Percentiles rank a stretch among this genome's conserved stretches.
Conservation (phyloP, 1,140 invertebrate species). For the Pygmarrhopalites habei region DNA sequence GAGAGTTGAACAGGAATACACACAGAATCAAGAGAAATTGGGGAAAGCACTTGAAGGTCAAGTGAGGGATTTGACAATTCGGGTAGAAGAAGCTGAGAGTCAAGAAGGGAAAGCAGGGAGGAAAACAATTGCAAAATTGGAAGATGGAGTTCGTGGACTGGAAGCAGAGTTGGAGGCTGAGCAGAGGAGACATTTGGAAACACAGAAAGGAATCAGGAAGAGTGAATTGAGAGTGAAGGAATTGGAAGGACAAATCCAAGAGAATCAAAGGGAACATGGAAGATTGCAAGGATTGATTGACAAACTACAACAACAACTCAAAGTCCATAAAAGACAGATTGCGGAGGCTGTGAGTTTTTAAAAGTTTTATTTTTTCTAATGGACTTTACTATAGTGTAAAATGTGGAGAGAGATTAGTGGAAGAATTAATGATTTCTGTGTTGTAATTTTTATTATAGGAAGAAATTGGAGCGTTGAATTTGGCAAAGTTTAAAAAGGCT, state of each 20-base stretch:
- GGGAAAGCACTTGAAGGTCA: constrained; percentile 93
- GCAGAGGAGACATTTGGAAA: constrained; percentile 93
- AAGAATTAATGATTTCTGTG: no score
- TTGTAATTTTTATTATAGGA: constrained; percentile 52
- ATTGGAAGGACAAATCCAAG: constrained; percentile 92
- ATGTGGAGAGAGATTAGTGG: no score
- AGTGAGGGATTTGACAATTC: constrained; percentile 88
- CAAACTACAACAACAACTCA: constrained; percentile 98
- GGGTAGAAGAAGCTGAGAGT: constrained; percentile 91
- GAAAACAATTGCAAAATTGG: constrained; percentile 92
- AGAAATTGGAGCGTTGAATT: constrained; percentile 95
- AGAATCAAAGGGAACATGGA: constrained; percentile 96
- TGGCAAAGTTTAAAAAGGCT: constrained; percentile 98
- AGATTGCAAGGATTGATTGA: constrained; percentile 96
- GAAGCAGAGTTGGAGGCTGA: constrained; percentile 96
- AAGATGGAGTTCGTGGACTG: constrained; percentile 88
- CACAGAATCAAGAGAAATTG: constrained; percentile 93
- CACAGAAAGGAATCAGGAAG: constrained; percentile 91
- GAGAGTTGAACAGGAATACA: constrained; percentile 96
- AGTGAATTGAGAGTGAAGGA: constrained; percentile 92
- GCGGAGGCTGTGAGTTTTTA: constrained; percentile 72
- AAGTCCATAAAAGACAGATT: constrained; percentile 98
- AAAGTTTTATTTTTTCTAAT: background rate
- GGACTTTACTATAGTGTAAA: background rate
- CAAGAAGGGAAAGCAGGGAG: constrained; percentile 97